Conservation (phyloP, 1,140 invertebrate genomes). For the Calosoma granatense region DNA sequence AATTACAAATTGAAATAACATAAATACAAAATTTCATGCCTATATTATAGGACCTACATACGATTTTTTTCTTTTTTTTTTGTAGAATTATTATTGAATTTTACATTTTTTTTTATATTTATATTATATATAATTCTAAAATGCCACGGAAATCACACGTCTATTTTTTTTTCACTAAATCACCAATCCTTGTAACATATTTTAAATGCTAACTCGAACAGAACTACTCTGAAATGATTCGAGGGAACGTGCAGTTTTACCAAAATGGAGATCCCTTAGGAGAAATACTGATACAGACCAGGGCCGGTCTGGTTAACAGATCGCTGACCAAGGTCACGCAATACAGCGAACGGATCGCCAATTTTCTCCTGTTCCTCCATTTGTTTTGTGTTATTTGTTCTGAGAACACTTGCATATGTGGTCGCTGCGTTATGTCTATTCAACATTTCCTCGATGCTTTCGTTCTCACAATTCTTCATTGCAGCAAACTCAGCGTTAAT, state of each 20-base stretch:
- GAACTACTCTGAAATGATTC: not conserved
- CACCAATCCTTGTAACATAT: conserved; percentile 1
- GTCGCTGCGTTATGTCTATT: conserved; percentile 22
- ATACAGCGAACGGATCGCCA: conserved; percentile 33
- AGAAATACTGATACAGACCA: conserved; percentile 27
- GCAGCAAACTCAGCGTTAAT: conserved; percentile 28
- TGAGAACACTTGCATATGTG: conserved; percentile 37
- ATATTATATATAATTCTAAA: not conserved
- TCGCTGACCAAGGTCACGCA: conserved; percentile 30
- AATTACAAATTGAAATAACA: conserved; percentile 4
- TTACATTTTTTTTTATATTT: conserved; percentile 4
- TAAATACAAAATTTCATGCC: conserved; percentile 8
- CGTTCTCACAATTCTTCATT: conserved; percentile 18
- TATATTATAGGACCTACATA: conserved; percentile 1
- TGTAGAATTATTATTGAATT: not conserved
- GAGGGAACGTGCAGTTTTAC: not conserved
- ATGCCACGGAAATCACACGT: conserved; percentile 5
- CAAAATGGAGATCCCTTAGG: conserved; percentile 11
- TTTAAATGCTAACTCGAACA: not conserved
- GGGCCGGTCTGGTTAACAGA: conserved; percentile 17
- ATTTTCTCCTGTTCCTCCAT: conserved; percentile 31
- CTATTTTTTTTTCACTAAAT: conserved; percentile 6
- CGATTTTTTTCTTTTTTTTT: not conserved
- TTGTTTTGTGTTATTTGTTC: conserved; percentile 6
- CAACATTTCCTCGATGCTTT: conserved; percentile 17